Base-by-base conservation (phyloP, 2,113 vertebrate genomes). In the Cyphotilapia sp. region DNA sequence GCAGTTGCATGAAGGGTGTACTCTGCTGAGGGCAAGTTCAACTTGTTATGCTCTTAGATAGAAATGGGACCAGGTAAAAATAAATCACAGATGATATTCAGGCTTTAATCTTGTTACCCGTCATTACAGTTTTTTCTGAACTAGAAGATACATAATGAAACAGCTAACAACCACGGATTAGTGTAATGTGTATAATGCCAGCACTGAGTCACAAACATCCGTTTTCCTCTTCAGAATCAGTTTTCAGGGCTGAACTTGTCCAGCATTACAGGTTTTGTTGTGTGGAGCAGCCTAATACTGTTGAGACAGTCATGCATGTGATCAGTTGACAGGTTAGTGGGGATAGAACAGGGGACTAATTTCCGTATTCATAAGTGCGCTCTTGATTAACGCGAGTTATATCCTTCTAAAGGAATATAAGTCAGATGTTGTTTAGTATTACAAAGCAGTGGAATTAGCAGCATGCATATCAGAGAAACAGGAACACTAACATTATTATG, bases 141-240 rank as follows among this genome's bases (percentile, higher is more conserved):
- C 6, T 31, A 49, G 24, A 76, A 31, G 71, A 76, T 47, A 76
- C 16, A 49, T 2, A 29, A 49, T 11, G 14, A 47, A 47, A 76
- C 54, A 7, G 54, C 22, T 56, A 56, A 56, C 31, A 38, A n/a
- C 6, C 31, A 66, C 22, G 4, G 13, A 10, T 45, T 74, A 27
- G 0, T 17, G 22, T 74, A 74, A 17, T 74, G 38, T 27, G n/a
- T 45, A n/a, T 38, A 66, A 0, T 12, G 6, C 4, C 31, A 11
- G 38, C n/a, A 42, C 19, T 71, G n/a, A 45, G 12, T 71, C 66
- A 42, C 0, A 14, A 24, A 42, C 22, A 10, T 27, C 38, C 0
- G 5, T 45, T 7, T 17, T 27, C 56, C n/a, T 59, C 38, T 74
- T 10, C 38, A 22, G 22, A 74, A 74, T 45, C 14, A 42, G 5